Evolutionary conservation across 1,140 invertebrate species (phyloP), one percentile per base, ranked within the genome.

Genomic region (Bombus confusus): DNA sequence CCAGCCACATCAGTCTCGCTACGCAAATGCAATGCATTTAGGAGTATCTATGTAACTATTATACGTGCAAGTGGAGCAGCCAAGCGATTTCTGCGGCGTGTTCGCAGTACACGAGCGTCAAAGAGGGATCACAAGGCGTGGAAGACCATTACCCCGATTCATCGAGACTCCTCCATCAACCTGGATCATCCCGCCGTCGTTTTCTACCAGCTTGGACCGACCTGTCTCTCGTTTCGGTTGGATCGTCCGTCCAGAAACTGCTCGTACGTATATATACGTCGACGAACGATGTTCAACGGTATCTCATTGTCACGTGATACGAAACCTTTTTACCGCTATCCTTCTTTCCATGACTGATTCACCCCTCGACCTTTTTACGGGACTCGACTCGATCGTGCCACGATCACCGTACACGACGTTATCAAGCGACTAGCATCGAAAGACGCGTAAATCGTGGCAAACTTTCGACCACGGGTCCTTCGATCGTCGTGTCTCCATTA

Each of bases 261-360:
- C 18, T 52, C 22, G 47, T 52, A 80, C 43, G 66, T 71, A 43
- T 6, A 13, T n/a, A 25, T 10, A 72, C 47, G 66, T 80, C 43
- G n/a, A n/a, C 66, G 8, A 22, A 9, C 9, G 47, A 41, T 31
- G 4, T 15, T 31, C 62, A 31, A 66, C 10, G 34, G 25, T 57
- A 57, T 57, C 31, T 72, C 79, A 43, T 81, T 81, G 79, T 81
- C 68, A 41, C 12, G 12, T 28, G 79, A 73, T 59, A 37, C 52
- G 28, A 15, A 25, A 39, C 37, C 37, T 39, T 28, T 52, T 25
- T 9, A n/a, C 9, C 28, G 31, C 28, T 72, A 59, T 81, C 41
- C 39, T 43, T 28, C 62, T 25, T 25, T 4, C 37, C 34, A 10
- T 1, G 12, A 25, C 8, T 34, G 68, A 62, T 72, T 37, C n/a